Percentiles rank a stretch among this genome's conserved stretches.
phyloP scores from a whole-genome alignment of 2,797 vertebrate species.

The Ciconia nigra region DNA sequence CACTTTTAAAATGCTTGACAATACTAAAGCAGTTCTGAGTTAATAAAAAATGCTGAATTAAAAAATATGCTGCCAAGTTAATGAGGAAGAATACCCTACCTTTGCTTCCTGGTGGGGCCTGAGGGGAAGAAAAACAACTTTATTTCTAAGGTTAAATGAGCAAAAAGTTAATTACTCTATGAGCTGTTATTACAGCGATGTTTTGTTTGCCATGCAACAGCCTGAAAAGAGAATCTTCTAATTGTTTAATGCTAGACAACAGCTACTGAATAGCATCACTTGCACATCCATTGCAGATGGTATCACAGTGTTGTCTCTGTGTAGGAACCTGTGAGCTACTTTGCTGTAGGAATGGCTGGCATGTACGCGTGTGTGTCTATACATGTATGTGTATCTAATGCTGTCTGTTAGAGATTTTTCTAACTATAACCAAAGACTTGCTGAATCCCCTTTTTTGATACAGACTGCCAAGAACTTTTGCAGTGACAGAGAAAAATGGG shows the following conservation, averaged over 20 bases:
- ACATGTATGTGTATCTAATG: neutral
- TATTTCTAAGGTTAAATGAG: neutral
- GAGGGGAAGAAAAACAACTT: neutral
- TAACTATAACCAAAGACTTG: neutral
- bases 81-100: neutral
- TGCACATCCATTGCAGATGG: neutral
- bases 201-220: neutral
- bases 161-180: neutral
- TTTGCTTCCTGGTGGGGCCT: neutral
- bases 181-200: neutral
- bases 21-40: neutral
- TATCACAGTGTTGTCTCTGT: neutral
- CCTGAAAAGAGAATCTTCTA: neutral
- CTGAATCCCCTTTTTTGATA: neutral
- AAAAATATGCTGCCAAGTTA: neutral
- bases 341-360: neutral
- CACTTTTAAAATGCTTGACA: neutral
- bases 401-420: neutral
- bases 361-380: neutral
- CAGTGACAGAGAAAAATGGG: neutral
- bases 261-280: neutral
- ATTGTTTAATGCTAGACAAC: neutral
- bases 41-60: neutral
- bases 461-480: neutral
- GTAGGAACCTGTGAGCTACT: neutral